Evolutionary conservation across 2,797 vertebrate species (phyloP).

Genomic region (Hemibagrus guttatus): DNA sequence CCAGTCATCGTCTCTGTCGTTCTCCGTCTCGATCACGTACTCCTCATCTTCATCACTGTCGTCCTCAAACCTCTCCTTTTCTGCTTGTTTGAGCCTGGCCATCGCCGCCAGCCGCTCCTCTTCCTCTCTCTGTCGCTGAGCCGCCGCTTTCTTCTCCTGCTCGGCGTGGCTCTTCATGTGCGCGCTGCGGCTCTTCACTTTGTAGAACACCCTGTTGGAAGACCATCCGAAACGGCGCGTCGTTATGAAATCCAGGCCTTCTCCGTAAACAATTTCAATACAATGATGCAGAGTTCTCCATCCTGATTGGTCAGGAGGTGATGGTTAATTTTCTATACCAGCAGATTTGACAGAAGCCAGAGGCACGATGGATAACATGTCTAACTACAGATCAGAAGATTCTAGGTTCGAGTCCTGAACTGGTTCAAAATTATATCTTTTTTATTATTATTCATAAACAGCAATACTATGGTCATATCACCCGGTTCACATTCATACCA

Average conservation of each 20-base stretch:
- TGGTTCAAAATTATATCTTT: too few species aligned
- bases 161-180: conserved; percentile 99
- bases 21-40: conserved; percentile 66
- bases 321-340: background rate
- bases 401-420: too few species aligned
- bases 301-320: background rate
- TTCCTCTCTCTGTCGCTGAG: conserved; percentile 81
- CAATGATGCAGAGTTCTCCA: background rate
- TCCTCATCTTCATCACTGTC: conserved; percentile 59
- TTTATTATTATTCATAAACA: too few species aligned
- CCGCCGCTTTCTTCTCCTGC: conserved; percentile 97
- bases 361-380: too few species aligned
- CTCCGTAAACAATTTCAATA: background rate
- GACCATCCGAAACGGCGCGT: background rate
- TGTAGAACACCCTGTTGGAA: conserved; percentile 86
- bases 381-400: too few species aligned
- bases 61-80: conserved; percentile 30
- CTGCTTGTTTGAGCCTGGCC: conserved; percentile 47
- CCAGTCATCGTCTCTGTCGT: conserved; percentile 78
- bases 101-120: conserved; percentile 76
- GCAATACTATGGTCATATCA: too few species aligned
- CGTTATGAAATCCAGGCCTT: background rate
- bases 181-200: conserved; percentile 98
- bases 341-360: background rate
- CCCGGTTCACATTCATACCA: too few species aligned